These are phyloP conservation scores for Menidia beryllina DNA, from an alignment of 2,113 vertebrate species.

Conservation along the genomic window DNA sequence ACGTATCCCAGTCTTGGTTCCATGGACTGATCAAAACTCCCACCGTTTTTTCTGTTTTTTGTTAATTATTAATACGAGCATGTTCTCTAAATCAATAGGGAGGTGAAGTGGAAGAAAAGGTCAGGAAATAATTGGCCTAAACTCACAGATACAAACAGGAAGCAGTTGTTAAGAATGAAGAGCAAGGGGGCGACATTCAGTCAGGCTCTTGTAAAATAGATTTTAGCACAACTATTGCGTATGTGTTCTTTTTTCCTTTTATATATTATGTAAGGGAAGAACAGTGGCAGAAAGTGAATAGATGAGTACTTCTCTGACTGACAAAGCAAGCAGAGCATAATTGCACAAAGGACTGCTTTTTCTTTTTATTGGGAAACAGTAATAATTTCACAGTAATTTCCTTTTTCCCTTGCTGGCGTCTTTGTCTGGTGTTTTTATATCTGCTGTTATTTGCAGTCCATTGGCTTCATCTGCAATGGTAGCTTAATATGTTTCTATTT, in stretches of 20 bases:
- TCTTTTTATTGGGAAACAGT: constrained; percentile 1
- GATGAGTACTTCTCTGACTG: constrained; percentile 38
- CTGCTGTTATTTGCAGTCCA: background rate
- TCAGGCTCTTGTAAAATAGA: constrained; percentile 58
- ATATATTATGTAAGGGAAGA: constrained; percentile 55
- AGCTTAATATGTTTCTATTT: background rate
- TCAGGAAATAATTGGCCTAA: constrained; percentile 59
- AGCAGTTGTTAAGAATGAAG: constrained; percentile 65
- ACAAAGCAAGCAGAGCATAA: constrained; percentile 20
- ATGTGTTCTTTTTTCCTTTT: constrained; percentile 15
- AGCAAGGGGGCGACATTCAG: constrained; percentile 62
- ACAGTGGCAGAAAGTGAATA: constrained; percentile 39
- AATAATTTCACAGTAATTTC: background rate
- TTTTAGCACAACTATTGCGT: constrained; percentile 54
- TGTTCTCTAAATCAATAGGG: constrained; percentile 64
- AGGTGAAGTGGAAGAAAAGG: constrained; percentile 57
- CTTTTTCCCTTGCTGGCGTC: background rate
- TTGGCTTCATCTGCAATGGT: background rate
- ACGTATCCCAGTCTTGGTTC: constrained; percentile 14
- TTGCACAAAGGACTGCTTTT: constrained; percentile 15
- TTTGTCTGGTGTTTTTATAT: constrained; percentile 11
- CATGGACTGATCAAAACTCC: constrained; percentile 58
- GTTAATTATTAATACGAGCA: constrained; percentile 65
- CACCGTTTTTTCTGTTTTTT: constrained; percentile 37
- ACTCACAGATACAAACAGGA: constrained; percentile 41